phyloP scores from a whole-genome alignment of 1,140 invertebrate genomes.

The Coboldia fuscipes region DNA sequence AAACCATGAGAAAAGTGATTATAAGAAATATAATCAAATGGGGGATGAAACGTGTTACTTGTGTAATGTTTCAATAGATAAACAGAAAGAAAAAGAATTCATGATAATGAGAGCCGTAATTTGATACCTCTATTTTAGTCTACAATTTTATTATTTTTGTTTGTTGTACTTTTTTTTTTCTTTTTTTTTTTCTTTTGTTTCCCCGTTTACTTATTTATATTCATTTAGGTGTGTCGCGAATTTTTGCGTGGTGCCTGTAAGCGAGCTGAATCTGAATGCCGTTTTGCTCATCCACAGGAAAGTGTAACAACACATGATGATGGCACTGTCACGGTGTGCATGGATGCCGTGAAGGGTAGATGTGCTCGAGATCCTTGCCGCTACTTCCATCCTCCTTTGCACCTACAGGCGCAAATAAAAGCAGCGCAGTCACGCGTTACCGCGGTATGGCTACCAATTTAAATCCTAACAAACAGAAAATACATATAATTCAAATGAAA shows the following conservation, averaged over 20 bases:
- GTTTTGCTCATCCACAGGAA: constrained; percentile 92
- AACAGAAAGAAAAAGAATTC: neutral
- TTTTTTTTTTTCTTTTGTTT: too few species aligned
- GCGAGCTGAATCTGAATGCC: constrained; percentile 86
- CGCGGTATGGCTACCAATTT: constrained; percentile 40
- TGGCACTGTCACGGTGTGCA: constrained; percentile 94
- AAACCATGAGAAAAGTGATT: too few species aligned
- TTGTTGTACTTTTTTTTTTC: too few species aligned
- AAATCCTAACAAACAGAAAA: constrained; percentile 9
- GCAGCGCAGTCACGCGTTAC: constrained; percentile 77
- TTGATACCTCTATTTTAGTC: too few species aligned
- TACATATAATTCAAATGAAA: too few species aligned
- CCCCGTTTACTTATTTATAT: neutral
- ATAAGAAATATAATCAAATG: too few species aligned
- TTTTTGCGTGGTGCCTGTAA: constrained; percentile 94
- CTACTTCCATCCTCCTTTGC: constrained; percentile 93
- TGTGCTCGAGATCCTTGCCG: constrained; percentile 89
- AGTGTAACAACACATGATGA: constrained; percentile 81
- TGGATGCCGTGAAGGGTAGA: constrained; percentile 94
- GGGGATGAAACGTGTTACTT: too few species aligned
- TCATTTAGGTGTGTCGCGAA: constrained; percentile 87
- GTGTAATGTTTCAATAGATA: too few species aligned
- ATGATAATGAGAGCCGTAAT: neutral
- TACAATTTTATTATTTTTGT: too few species aligned
- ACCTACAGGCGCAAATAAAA: constrained; percentile 98